A percentile compares a stretch with the other conserved stretches of the same genome.
phyloP scores from a whole-genome alignment of 2,888 invertebrate genomes.

The Habroteleia sp. region DNA sequence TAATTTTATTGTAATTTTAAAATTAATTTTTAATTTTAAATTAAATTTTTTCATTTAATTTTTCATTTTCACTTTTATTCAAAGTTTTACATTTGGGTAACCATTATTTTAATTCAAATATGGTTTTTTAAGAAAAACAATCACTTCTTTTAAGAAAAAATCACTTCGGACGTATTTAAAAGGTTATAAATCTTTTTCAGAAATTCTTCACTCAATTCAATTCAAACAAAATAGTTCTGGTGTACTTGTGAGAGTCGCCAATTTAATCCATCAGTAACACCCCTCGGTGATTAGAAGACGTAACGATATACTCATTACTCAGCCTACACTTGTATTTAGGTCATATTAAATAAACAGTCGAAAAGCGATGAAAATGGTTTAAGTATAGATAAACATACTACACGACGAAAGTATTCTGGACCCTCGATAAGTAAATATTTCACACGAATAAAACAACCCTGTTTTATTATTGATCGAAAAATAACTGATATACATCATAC shows the following conservation, averaged over 20 bases:
- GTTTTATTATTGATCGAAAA: slow-evolving; percentile 34
- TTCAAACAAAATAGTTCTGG: slow-evolving; percentile 26
- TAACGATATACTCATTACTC: slow-evolving; percentile 41
- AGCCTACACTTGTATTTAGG: slow-evolving; percentile 43
- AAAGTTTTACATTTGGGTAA: no score
- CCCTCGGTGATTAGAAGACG: slow-evolving; percentile 36
- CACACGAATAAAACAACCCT: slow-evolving; percentile 23
- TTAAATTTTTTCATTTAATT: no score
- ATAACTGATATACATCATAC: slow-evolving; percentile 8
- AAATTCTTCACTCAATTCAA: neutral
- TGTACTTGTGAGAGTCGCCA: slow-evolving; percentile 23
- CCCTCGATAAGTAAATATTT: slow-evolving; percentile 39
- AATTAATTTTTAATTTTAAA: no score
- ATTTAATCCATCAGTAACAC: slow-evolving; percentile 38
- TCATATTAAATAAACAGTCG: slow-evolving; percentile 50
- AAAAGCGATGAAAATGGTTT: slow-evolving; percentile 56
- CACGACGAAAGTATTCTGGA: slow-evolving; percentile 28
- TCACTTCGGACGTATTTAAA: slow-evolving; percentile 3
- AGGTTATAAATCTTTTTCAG: slow-evolving; percentile 17
- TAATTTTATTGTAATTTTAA: no score
- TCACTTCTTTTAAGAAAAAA: no score
- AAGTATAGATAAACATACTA: slow-evolving; percentile 37
- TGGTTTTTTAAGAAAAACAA: no score
- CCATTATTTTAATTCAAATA: no score
- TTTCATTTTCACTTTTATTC: no score